Evolutionary conservation across 2,797 vertebrate species (phyloP).

Genomic region (Mycteria americana): DNA sequence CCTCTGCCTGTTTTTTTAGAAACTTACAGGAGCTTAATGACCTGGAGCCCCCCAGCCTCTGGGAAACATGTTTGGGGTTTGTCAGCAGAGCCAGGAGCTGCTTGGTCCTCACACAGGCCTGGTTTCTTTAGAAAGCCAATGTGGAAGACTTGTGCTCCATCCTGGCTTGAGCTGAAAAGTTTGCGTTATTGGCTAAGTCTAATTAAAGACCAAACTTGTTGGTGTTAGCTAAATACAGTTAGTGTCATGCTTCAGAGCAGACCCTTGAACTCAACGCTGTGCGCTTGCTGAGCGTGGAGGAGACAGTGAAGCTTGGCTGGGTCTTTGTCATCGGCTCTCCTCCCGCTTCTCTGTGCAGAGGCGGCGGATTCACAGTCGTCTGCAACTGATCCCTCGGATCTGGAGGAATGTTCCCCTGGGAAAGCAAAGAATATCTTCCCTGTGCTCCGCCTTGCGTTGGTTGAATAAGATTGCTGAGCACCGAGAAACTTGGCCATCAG

Average conservation of each 20-base stretch:
- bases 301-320: not conserved
- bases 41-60: too few species aligned
- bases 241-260: not conserved
- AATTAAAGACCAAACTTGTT: not conserved
- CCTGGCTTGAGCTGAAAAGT: not conserved
- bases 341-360: not conserved
- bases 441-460: not conserved
- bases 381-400: not conserved
- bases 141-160: not conserved
- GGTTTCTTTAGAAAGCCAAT: too few species aligned
- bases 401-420: not conserved
- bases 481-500: accelerated
- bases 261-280: not conserved
- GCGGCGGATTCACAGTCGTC: accelerated
- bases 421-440: not conserved
- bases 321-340: not conserved
- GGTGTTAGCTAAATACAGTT: not conserved
- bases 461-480: not conserved
- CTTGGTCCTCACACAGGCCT: not conserved
- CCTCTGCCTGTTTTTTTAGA: not conserved
- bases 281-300: not conserved
- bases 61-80: accelerated
- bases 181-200: not conserved
- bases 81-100: not conserved
- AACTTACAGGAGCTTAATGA: not conserved